Conservation (phyloP, 2,113 vertebrate genomes). For the Vireo altiloquus region DNA sequence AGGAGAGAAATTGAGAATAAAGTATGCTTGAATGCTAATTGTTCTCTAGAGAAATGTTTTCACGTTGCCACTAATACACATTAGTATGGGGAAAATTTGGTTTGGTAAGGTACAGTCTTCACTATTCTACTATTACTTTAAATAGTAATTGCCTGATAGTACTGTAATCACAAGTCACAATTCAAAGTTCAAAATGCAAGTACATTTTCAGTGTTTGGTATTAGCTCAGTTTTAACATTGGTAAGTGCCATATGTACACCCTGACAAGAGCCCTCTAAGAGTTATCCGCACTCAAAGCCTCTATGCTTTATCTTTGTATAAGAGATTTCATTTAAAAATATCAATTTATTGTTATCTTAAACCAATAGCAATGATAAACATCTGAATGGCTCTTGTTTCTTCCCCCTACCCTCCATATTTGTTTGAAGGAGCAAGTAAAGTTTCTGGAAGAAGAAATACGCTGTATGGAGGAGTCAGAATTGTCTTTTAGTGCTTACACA, state of each 20-base stretch:
- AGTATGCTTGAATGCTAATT: background rate
- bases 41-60: background rate
- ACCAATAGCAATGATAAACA: background rate
- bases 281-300: background rate
- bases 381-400: background rate
- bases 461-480: constrained; percentile 85
- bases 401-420: background rate
- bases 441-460: constrained; percentile 89
- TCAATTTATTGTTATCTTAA: background rate
- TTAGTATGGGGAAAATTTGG: background rate
- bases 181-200: background rate
- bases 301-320: background rate
- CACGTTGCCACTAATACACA: background rate
- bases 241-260: background rate
- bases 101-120: background rate
- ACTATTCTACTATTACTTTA: background rate
- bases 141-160: background rate
- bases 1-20: background rate
- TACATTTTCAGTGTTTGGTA: background rate
- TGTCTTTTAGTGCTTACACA: constrained; percentile 80
- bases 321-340: background rate
- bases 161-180: background rate
- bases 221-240: background rate
- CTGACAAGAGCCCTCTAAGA: background rate
- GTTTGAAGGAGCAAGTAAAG: constrained; percentile 86